Evolutionary conservation across 2,113 vertebrate genomes (phyloP).

Genomic region (Haemorhous mexicanus): DNA sequence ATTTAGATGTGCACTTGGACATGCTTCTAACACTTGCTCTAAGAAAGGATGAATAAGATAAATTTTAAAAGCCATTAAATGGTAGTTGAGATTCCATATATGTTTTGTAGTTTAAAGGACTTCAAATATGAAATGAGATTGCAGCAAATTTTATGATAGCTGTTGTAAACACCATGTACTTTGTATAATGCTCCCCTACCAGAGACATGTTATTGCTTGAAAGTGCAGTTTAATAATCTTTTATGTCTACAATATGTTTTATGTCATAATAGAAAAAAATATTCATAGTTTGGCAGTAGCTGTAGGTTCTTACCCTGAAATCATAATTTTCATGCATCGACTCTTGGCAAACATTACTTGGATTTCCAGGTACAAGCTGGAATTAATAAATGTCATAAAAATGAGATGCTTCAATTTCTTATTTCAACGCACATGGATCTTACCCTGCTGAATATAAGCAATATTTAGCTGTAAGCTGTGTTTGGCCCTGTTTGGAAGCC

Average conservation of each 20-base stretch:
- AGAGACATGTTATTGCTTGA: background rate
- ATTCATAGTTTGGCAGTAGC: background rate
- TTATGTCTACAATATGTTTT: background rate
- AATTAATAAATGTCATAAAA: background rate
- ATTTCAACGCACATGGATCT: background rate
- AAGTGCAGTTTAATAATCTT: background rate
- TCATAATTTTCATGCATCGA: background rate
- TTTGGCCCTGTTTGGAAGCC: background rate
- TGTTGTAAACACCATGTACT: background rate
- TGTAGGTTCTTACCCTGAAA: background rate
- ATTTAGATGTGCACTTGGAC: background rate
- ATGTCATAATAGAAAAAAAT: background rate
- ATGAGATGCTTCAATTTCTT: background rate
- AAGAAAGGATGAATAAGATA: background rate
- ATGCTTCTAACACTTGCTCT: background rate
- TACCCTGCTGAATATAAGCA: background rate
- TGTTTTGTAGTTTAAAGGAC: background rate
- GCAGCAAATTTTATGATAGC: background rate
- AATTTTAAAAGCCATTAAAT: background rate
- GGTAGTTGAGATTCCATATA: background rate
- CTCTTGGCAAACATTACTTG: background rate
- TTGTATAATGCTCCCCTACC: background rate
- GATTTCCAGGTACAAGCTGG: background rate
- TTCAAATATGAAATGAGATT: background rate
- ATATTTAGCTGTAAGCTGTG: background rate